Conservation (phyloP, 1,140 invertebrate species). For the Lysiphlebus fabarum region DNA sequence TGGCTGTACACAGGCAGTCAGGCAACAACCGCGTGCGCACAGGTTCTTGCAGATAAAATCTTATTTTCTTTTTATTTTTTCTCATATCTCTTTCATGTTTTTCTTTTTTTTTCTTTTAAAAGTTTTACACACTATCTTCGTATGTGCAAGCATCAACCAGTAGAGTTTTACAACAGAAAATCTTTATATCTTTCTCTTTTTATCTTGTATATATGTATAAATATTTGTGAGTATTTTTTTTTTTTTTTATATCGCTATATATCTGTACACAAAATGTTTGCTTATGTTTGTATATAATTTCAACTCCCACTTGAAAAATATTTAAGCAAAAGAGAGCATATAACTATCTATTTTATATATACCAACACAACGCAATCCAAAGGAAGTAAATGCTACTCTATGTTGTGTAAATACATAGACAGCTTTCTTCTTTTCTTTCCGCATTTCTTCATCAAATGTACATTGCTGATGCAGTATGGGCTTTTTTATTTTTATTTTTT, state of each 20-base stretch:
- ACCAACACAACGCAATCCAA: neutral
- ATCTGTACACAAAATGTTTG: no score
- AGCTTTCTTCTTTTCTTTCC: constrained; percentile 25
- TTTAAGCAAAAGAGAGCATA: neutral
- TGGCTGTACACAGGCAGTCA: no score
- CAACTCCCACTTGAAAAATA: no score
- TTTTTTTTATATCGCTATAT: no score
- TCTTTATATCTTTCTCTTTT: no score
- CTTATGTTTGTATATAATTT: no score
- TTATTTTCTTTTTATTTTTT: neutral
- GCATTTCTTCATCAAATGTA: constrained; percentile 19
- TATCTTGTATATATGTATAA: no score
- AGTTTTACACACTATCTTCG: constrained; percentile 23
- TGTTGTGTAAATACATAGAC: neutral
- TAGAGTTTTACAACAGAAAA: no score
- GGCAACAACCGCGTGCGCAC: constrained; percentile 6
- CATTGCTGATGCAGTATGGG: no score
- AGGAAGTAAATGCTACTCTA: neutral
- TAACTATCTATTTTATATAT: constrained; percentile 21
- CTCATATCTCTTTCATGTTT: no score
- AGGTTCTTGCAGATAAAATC: constrained; percentile 23
- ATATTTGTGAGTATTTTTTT: no score
- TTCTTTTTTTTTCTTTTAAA: neutral
- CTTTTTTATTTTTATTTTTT: no score
- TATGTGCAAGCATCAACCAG: constrained; percentile 10